Conservation (phyloP, 2,113 vertebrate genomes). For the Tichodroma muraria region DNA sequence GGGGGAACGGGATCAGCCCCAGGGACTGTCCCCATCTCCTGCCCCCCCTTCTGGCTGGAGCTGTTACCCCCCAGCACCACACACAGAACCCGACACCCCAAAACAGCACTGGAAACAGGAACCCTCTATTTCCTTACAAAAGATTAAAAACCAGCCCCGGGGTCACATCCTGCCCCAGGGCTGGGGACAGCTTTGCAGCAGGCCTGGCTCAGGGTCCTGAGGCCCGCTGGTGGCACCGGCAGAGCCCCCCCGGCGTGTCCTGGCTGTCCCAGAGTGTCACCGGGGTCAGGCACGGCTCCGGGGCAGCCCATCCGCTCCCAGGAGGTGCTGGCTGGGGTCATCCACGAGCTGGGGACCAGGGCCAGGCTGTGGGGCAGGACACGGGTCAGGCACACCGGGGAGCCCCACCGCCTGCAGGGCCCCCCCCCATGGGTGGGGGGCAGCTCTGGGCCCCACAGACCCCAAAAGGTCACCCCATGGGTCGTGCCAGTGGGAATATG, state of each 20-base stretch:
- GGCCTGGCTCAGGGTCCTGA: background rate
- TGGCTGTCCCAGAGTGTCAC: background rate
- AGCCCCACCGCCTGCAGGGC: background rate
- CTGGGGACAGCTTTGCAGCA: background rate
- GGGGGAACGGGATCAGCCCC: background rate
- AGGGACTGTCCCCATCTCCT: background rate
- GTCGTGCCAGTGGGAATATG: accelerated
- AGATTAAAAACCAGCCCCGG: background rate
- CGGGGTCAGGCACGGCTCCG: background rate
- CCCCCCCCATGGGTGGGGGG: accelerated
- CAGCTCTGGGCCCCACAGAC: background rate
- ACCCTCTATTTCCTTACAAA: background rate
- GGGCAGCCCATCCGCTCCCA: slow-evolving; percentile 72
- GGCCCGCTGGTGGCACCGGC: accelerated
- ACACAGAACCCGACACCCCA: background rate
- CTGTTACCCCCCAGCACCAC: background rate
- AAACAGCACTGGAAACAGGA: background rate
- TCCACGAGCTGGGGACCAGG: slow-evolving; percentile 74
- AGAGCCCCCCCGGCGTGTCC: background rate
- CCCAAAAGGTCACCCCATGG: background rate
- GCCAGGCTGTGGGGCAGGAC: slow-evolving; percentile 64
- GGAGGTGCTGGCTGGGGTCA: slow-evolving; percentile 64
- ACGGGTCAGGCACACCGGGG: accelerated
- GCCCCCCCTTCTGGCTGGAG: accelerated
- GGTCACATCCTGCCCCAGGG: background rate